These are phyloP conservation scores for Spinus olivaceus DNA, from an alignment of 2,797 vertebrate species.

Conservation along the genomic window DNA sequence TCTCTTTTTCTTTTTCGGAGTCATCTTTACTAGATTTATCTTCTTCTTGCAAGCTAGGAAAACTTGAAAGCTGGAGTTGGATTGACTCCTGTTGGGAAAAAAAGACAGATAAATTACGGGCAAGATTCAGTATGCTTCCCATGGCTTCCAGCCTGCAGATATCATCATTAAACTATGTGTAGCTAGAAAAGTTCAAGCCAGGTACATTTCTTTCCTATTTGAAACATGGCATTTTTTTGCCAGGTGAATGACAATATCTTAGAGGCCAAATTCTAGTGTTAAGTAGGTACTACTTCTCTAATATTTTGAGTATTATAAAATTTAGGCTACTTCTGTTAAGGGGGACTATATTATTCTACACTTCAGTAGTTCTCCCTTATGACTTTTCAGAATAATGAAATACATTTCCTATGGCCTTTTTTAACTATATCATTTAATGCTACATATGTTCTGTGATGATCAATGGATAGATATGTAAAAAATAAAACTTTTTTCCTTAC, in stretches of 20 bases:
- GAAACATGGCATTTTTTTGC: background rate
- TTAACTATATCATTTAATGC: background rate
- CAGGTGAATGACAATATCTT: conserved; percentile 32
- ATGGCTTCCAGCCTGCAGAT: conserved; percentile 48
- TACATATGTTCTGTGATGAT: background rate
- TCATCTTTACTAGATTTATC: conserved; percentile 83
- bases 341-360: background rate
- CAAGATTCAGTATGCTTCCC: conserved; percentile 14
- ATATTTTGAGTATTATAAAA: background rate
- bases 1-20: conserved; percentile 80
- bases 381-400: background rate
- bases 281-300: background rate
- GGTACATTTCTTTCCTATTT: conserved; percentile 64
- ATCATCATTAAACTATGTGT: background rate
- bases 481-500: background rate
- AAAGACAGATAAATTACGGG: conserved; percentile 68
- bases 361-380: background rate
- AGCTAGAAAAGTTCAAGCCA: conserved; percentile 68
- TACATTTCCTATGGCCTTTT: background rate
- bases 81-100: conserved; percentile 78
- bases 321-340: background rate
- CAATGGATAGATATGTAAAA: background rate
- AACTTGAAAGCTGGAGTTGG: conserved; percentile 80
- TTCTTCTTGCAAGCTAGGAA: conserved; percentile 83
- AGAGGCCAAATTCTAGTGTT: background rate